Base-by-base conservation (phyloP, 2,113 vertebrate genomes). In the Bombycilla garrulus region DNA sequence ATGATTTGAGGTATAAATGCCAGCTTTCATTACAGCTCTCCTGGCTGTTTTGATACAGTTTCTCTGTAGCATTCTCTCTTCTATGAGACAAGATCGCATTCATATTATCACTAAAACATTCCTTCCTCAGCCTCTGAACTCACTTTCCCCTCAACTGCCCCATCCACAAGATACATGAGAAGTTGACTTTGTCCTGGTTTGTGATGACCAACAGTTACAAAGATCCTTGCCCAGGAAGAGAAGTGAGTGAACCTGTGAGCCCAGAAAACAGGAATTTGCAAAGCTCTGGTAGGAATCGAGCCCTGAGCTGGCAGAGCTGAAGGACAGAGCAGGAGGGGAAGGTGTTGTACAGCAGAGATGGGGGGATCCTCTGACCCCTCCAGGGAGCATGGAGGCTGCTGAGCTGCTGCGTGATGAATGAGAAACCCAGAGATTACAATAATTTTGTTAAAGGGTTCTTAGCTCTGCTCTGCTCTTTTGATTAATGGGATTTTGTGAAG, bases 391-490 rank as follows among this genome's bases (percentile, higher is more conserved):
- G 2, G 78, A 86, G 38, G 62, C 78, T 86, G 90, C 79, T 23
- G 66, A 81, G 79, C 65, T 33, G 56, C 74, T 24, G 31, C 0
- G 1, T 78, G 95, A 94, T 92, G 84, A 90, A 92, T 85, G 88
- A 88, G 91, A 94, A 90, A 81, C 60, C 47, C 79, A 60, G 90
- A 86, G 84, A 93, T 80, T 92, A 89, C 87, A 90, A 95, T 94
- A 92, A 94, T 94, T 96, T 91, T 89, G 93, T 89, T 90, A 88
- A 93, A 89, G 94, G 76, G 76, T 77, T 94, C 90, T 83, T 89
- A 69, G 82, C 96, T 84, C 85, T 83, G 62, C 82, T 88, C 71
- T 50, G 80, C 92, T 95, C 79, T 88, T 66, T 86, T 95, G 95
- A 96, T 94, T 95, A 96, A 96, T 90, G 94, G 92, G 93, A 89